Evolutionary conservation across 2,113 vertebrate genomes (phyloP).

Genomic region (Pyrgilauda ruficollis): DNA sequence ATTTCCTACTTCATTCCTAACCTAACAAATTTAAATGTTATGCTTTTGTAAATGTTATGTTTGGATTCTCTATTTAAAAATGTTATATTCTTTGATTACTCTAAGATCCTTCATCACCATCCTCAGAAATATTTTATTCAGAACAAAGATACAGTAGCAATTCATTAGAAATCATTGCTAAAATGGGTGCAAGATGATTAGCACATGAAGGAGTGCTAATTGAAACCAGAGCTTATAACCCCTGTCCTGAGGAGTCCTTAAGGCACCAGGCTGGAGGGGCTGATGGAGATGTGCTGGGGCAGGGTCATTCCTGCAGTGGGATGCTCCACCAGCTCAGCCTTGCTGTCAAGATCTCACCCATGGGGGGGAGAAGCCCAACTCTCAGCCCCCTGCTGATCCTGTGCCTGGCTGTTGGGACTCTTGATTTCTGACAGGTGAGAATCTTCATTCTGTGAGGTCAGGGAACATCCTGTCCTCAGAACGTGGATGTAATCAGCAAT

Average conservation of each 20-base stretch:
- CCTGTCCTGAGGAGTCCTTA: background rate
- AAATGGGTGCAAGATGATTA: background rate
- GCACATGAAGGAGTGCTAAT: background rate
- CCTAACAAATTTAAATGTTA: background rate
- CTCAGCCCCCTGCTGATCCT: no score
- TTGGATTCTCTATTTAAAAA: background rate
- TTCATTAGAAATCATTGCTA: background rate
- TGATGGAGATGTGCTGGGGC: background rate
- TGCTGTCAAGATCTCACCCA: accelerated
- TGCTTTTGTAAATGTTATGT: background rate
- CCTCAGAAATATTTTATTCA: background rate
- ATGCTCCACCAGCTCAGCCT: background rate
- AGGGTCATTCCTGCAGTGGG: accelerated
- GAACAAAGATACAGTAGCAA: background rate
- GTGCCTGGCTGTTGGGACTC: background rate
- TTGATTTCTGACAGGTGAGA: background rate
- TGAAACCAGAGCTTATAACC: background rate
- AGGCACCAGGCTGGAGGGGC: background rate
- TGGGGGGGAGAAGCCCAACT: accelerated
- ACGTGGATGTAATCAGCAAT: background rate
- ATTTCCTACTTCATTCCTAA: background rate
- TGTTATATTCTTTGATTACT: background rate
- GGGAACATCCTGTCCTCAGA: background rate
- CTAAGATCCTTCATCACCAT: background rate
- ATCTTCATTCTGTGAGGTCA: background rate